These are phyloP conservation scores for Spea multiplicata DNA, from an alignment of 2,113 vertebrate species.

Conservation along the genomic window DNA sequence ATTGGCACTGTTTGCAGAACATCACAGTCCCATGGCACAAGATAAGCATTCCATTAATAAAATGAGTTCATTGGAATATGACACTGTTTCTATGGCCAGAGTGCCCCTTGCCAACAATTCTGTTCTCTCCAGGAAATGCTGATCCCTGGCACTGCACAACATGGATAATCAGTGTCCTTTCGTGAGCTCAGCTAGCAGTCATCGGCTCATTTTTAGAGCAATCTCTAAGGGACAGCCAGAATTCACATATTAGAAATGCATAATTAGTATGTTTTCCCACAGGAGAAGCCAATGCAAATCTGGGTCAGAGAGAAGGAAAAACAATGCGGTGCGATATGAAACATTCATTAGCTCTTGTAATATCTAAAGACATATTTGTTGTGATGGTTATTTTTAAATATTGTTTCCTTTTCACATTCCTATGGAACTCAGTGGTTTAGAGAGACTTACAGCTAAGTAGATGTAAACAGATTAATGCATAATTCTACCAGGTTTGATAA, in stretches of 20 bases:
- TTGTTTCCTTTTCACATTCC: not conserved
- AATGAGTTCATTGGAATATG: conserved; percentile 35
- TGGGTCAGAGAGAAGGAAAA: conserved; percentile 17
- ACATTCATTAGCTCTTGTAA: not conserved
- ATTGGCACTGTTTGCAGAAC: conserved; percentile 34
- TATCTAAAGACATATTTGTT: not conserved
- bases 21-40: conserved; percentile 32
- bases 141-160: conserved; percentile 21
- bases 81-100: conserved; percentile 16
- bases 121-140: conserved; percentile 44
- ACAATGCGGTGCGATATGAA: not conserved
- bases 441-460: too few species aligned
- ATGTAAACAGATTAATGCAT: too few species aligned
- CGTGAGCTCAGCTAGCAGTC: conserved; percentile 16
- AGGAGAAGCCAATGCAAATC: conserved; percentile 12
- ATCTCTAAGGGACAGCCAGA: conserved; percentile 1
- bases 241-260: conserved; percentile 14
- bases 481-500: too few species aligned
- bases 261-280: conserved; percentile 26
- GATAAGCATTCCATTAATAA: conserved; percentile 47
- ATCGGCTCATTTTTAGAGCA: conserved; percentile 14
- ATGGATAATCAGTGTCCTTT: conserved; percentile 16
- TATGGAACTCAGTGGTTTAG: too few species aligned
- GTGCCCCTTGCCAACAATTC: conserved; percentile 32
- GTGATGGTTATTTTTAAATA: not conserved